Evolutionary conservation across 2,113 vertebrate genomes (phyloP).

Genomic region (Lota lota): DNA sequence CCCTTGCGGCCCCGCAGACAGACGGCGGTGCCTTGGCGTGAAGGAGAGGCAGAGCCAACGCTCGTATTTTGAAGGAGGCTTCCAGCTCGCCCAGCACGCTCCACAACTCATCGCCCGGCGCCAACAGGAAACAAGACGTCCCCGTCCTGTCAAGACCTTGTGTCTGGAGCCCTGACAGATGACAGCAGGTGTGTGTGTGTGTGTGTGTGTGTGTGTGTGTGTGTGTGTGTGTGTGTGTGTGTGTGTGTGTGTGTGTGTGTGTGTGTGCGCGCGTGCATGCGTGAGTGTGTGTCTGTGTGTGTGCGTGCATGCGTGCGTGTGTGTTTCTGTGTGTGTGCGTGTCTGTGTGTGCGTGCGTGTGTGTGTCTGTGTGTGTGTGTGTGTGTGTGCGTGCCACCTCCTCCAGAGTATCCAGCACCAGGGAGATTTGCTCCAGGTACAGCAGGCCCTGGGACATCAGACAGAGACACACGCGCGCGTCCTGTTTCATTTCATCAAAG

Average conservation of each 20-base stretch:
- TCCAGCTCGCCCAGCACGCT: no score
- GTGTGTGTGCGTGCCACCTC: slow-evolving; percentile 71
- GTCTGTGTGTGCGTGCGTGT: background rate
- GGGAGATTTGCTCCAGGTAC: slow-evolving; percentile 93
- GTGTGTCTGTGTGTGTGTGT: slow-evolving; percentile 7
- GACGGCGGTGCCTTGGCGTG: no score
- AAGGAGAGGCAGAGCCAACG: no score
- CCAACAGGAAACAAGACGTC: no score
- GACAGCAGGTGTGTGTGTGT: slow-evolving; percentile 7
- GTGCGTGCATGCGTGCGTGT: background rate
- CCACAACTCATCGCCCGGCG: no score
- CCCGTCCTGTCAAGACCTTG: no score
- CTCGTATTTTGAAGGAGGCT: no score
- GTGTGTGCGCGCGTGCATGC: background rate
- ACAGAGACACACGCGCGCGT: slow-evolving; percentile 94
- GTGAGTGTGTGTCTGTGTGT: background rate
- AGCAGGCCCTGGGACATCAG: slow-evolving; percentile 98
- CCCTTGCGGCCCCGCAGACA: no score
- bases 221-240: background rate
- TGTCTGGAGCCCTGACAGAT: slow-evolving; percentile 25
- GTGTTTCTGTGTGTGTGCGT: background rate
- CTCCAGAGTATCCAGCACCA: slow-evolving; percentile 88
- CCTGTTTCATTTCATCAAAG: slow-evolving; percentile 98
- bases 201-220: slow-evolving; percentile 1
- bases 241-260: background rate